These are phyloP conservation scores for Scyliorhinus canicula DNA, from an alignment of 2,797 vertebrate genomes.

Conservation along the genomic window DNA sequence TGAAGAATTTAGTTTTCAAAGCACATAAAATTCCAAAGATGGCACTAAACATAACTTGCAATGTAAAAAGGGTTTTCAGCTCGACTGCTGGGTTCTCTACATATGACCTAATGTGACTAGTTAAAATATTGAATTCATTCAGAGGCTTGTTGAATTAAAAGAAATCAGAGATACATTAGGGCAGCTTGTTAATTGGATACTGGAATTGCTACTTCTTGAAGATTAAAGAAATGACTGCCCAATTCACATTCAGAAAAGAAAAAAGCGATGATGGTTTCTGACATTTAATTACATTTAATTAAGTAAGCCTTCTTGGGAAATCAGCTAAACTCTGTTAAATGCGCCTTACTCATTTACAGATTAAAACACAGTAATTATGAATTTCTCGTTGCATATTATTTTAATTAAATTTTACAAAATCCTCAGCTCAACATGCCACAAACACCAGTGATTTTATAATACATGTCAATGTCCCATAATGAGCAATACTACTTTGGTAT, in stretches of 20 bases:
- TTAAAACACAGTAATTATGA: background rate
- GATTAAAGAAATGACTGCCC: background rate
- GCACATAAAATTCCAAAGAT: background rate
- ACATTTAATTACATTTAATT: conserved; percentile 13
- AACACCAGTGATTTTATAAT: background rate
- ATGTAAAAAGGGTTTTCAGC: background rate
- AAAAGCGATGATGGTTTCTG: background rate
- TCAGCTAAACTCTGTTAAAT: background rate
- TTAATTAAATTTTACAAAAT: conserved; percentile 7
- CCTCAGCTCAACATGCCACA: background rate
- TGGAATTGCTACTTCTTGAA: background rate
- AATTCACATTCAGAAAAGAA: background rate
- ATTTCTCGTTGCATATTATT: background rate
- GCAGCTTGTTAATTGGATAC: background rate
- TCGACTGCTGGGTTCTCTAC: background rate
- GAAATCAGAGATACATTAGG: background rate
- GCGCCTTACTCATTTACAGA: background rate
- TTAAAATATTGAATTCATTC: background rate
- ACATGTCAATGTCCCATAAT: background rate
- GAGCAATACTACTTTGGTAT: background rate
- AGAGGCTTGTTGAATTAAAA: background rate
- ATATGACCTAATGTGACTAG: background rate
- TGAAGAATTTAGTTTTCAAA: background rate
- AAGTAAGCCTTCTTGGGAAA: conserved; percentile 1
- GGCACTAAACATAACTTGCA: background rate